phyloP scores from a whole-genome alignment of 1,140 invertebrate species.

The Stegodyphus mimosarum region DNA sequence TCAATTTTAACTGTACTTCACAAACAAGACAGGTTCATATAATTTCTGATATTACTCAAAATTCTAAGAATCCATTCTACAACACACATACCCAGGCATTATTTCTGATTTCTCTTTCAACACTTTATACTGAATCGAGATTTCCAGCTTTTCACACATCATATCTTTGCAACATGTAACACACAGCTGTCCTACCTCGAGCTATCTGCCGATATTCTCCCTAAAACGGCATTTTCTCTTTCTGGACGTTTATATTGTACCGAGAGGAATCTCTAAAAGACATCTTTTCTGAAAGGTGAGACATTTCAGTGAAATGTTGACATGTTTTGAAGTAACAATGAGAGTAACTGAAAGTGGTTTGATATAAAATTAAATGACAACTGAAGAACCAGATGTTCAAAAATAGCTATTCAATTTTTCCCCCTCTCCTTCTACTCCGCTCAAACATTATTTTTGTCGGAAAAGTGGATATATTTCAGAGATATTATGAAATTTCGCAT shows the following conservation, averaged over 20 bases:
- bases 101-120: too few relatives aligned
- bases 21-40: too few relatives aligned
- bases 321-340: conserved; percentile 50
- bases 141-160: not conserved
- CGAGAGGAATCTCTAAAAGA: not conserved
- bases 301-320: conserved; percentile 34
- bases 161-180: conserved; percentile 14
- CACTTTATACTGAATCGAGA: too few relatives aligned
- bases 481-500: too few relatives aligned
- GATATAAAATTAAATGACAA: conserved; percentile 52
- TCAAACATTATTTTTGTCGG: too few relatives aligned
- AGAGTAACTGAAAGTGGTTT: conserved; percentile 39
- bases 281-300: conserved; percentile 26
- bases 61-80: too few relatives aligned
- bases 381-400: conserved; percentile 46
- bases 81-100: too few relatives aligned
- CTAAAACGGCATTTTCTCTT: conserved; percentile 2
- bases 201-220: conserved; percentile 19
- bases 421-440: too few relatives aligned
- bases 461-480: too few relatives aligned
- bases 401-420: not conserved
- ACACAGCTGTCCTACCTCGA: conserved; percentile 5
- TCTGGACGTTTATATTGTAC: not conserved
- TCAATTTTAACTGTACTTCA: too few relatives aligned
- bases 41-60: too few relatives aligned